A percentile compares a stretch with the other conserved stretches of the same genome.
Conservation (phyloP, 1,140 invertebrate genomes). For the Planococcus citri region DNA sequence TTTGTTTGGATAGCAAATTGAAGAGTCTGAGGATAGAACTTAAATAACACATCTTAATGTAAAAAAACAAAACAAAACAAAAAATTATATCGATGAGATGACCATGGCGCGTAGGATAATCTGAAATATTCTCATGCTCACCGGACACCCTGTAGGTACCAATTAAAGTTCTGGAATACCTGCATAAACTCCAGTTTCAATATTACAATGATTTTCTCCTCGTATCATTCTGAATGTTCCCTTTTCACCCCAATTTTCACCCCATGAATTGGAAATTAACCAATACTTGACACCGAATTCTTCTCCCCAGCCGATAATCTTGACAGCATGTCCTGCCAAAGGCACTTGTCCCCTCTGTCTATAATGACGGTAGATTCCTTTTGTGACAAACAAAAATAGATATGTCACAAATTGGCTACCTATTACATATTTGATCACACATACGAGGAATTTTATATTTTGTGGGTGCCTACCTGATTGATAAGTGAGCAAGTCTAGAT, state of each 20-base stretch:
- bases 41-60: too few species aligned
- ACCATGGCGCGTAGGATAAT: too few species aligned
- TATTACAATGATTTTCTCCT: conserved; percentile 47
- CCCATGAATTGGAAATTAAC: conserved; percentile 86
- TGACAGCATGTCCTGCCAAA: conserved; percentile 77
- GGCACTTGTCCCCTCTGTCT: not conserved
- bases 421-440: too few species aligned
- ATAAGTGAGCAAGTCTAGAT: conserved; percentile 36
- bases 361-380: not conserved
- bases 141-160: too few species aligned
- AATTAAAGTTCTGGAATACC: conserved; percentile 45
- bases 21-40: too few species aligned
- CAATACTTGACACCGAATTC: conserved; percentile 53
- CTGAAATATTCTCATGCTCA: too few species aligned
- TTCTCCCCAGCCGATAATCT: conserved; percentile 63
- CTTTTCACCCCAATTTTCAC: conserved; percentile 70
- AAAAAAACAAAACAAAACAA: too few species aligned
- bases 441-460: too few species aligned
- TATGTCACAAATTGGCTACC: too few species aligned
- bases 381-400: too few species aligned
- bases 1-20: too few species aligned
- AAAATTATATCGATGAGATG: too few species aligned
- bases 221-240: conserved; percentile 80
- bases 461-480: conserved; percentile 32
- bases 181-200: conserved; percentile 57